These are phyloP conservation scores for Hoplostethus atlanticus DNA, from an alignment of 2,797 vertebrate genomes.

Conservation along the genomic window DNA sequence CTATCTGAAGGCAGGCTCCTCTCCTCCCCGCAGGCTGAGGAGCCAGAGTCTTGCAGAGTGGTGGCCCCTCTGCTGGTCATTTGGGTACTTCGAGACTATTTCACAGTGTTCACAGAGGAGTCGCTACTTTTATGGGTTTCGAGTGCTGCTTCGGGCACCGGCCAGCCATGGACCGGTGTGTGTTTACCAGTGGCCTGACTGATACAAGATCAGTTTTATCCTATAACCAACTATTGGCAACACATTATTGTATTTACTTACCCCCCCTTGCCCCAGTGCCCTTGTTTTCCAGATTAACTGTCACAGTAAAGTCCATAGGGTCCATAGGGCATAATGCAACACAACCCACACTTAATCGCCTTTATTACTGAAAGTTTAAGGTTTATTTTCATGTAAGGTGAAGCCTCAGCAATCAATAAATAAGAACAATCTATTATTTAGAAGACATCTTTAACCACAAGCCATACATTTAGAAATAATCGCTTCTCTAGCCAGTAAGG, in stretches of 20 bases:
- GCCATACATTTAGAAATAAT: background rate
- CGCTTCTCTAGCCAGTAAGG: background rate
- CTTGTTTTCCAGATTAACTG: too few relatives aligned
- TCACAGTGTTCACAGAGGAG: conserved; percentile 14
- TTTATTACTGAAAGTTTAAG: too few relatives aligned
- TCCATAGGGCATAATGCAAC: too few relatives aligned
- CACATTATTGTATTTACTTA: conserved; percentile 1
- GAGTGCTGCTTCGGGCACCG: conserved; percentile 1
- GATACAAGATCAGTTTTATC: too few relatives aligned
- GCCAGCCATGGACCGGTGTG: background rate
- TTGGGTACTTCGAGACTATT: conserved; percentile 38
- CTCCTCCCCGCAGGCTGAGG: conserved; percentile 26
- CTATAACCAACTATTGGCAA: background rate
- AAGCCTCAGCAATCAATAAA: too few relatives aligned
- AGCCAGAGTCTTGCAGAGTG: conserved; percentile 36
- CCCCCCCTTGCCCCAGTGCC: background rate
- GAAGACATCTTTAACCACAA: background rate
- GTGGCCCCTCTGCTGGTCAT: conserved; percentile 66
- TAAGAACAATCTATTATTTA: background rate
- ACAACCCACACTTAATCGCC: too few relatives aligned
- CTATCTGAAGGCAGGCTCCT: conserved; percentile 48
- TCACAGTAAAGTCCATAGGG: too few relatives aligned
- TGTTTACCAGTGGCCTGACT: too few relatives aligned
- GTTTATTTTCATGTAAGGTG: too few relatives aligned
- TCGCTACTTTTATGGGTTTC: background rate